phyloP scores from a whole-genome alignment of 2,113 vertebrate genomes.

The Oreochromis spilurus region DNA sequence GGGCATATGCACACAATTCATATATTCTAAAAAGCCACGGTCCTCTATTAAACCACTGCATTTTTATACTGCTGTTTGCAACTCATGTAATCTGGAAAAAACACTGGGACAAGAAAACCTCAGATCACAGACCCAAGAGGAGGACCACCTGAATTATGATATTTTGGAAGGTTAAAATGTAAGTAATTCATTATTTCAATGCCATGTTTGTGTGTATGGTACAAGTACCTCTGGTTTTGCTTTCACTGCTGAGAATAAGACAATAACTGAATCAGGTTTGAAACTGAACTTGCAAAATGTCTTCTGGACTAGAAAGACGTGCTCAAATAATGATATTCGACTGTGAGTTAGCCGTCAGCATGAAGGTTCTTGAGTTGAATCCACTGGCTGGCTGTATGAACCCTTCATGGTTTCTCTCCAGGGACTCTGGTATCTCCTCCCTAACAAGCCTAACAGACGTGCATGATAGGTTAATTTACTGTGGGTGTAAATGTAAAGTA shows the following conservation, averaged over 20 bases:
- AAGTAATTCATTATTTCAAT: not conserved
- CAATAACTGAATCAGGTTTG: not conserved
- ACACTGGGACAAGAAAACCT: not conserved
- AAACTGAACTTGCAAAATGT: not conserved
- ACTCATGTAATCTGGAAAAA: not conserved
- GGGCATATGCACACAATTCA: not conserved
- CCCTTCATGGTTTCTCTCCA: not conserved
- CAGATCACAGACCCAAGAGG: not conserved
- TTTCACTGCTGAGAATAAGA: not conserved
- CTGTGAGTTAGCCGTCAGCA: fast-evolving
- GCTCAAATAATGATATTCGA: not conserved
- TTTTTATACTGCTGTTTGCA: not conserved
- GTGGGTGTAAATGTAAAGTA: not conserved
- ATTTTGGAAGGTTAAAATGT: not conserved
- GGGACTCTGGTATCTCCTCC: not conserved
- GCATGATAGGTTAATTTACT: not conserved
- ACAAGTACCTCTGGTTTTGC: not conserved
- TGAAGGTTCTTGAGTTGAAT: fast-evolving
- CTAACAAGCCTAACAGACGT: not conserved
- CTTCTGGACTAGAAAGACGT: not conserved
- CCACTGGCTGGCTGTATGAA: not conserved
- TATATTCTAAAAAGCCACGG: not conserved
- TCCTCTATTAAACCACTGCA: not conserved
- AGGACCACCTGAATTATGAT: not conserved
- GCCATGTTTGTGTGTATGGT: not conserved